phyloP scores from a whole-genome alignment of 2,888 invertebrate genomes.

The Xanthorhoe designata region DNA sequence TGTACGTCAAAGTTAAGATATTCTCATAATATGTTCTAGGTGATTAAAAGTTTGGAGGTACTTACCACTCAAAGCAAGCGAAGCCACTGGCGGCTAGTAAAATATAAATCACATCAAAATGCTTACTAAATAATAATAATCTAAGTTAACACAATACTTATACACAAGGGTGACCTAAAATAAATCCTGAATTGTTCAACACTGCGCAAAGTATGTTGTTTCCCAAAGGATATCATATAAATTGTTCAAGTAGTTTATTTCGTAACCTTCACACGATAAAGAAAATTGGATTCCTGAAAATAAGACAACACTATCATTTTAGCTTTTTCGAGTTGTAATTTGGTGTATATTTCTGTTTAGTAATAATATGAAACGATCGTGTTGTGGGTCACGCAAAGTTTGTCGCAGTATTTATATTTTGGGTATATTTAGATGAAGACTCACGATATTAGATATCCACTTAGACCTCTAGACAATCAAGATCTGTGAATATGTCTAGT shows the following conservation, averaged over 20 bases:
- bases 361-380: too few species aligned
- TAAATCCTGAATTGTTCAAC: slow-evolving; percentile 60
- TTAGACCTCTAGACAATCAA: too few species aligned
- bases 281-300: slow-evolving; percentile 52
- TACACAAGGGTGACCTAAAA: slow-evolving; percentile 48
- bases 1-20: too few species aligned
- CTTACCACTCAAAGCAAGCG: too few species aligned
- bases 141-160: not conserved
- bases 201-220: slow-evolving; percentile 57
- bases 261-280: slow-evolving; percentile 50
- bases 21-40: too few species aligned
- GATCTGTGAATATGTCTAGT: too few species aligned
- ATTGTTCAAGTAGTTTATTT: slow-evolving; percentile 59
- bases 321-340: slow-evolving; percentile 13
- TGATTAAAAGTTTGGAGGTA: too few species aligned
- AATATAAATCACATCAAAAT: too few species aligned
- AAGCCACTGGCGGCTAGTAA: too few species aligned
- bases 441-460: not conserved
- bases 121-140: too few species aligned
- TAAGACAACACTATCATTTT: slow-evolving; percentile 21
- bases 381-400: too few species aligned
- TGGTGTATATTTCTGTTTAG: not conserved
- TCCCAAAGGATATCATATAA: slow-evolving; percentile 56
- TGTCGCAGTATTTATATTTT: not conserved
- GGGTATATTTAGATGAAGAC: not conserved